phyloP scores from a whole-genome alignment of 2,888 invertebrate species.

The Sesia apiformis region DNA sequence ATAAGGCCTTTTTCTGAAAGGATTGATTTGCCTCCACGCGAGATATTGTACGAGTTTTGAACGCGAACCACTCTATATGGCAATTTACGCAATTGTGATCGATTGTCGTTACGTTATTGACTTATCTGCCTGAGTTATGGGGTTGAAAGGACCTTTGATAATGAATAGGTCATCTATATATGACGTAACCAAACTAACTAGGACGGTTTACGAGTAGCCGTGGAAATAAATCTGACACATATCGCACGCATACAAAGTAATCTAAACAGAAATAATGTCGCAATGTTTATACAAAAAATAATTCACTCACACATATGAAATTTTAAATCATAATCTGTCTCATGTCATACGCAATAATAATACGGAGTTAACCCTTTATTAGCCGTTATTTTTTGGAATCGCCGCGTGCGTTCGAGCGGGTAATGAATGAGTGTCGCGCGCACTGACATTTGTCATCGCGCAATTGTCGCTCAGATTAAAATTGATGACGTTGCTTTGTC shows the following conservation, averaged over 20 bases:
- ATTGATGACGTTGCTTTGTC: constrained; percentile 72
- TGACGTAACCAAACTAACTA: no score
- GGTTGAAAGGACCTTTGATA: not conserved
- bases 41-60: not conserved
- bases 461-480: constrained; percentile 73
- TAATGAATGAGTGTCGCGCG: constrained; percentile 65
- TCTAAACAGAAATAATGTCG: no score
- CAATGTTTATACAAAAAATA: no score
- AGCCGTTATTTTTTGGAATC: constrained; percentile 43
- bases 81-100: constrained; percentile 7
- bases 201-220: no score
- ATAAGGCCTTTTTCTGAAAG: constrained; percentile 47
- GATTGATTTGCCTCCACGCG: constrained; percentile 23
- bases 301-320: not conserved
- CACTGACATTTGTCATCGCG: constrained; percentile 71
- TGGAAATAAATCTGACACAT: no score
- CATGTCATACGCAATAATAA: constrained; percentile 37
- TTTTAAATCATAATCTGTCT: constrained; percentile 41
- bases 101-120: constrained; percentile 16
- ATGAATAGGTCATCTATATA: not conserved
- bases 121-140: constrained; percentile 5
- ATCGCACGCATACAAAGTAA: no score
- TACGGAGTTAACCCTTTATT: constrained; percentile 65
- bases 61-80: constrained; percentile 1
- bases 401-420: constrained; percentile 54